Evolutionary conservation across 37 sponge, comb jelly and placozoan genomes (phyloP).

Genomic region (Crambe crambe): DNA sequence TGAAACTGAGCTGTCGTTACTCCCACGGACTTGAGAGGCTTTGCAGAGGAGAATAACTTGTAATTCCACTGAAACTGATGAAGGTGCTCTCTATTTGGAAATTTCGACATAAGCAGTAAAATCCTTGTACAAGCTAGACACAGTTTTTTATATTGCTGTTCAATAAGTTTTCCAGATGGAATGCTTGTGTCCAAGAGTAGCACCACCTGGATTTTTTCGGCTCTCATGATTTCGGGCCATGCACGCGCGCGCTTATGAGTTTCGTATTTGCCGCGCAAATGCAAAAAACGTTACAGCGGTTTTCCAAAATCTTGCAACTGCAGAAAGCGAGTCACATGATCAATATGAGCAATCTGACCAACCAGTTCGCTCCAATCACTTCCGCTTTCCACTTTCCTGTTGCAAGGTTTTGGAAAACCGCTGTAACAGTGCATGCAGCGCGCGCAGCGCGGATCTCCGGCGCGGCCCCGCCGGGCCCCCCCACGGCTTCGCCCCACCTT

Average conservation of each 20-base stretch:
- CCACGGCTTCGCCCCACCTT: too few species aligned
- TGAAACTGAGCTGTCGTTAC: constrained; percentile 14
- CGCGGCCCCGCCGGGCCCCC: too few species aligned
- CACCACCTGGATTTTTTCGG: constrained; percentile 14
- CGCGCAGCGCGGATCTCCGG: too few species aligned
- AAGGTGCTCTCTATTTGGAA: constrained; percentile 36
- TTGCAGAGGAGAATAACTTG: constrained; percentile 21
- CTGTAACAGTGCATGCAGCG: too few species aligned
- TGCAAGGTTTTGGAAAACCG: too few species aligned
- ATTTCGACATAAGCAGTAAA: constrained; percentile 13
- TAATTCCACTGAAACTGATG: constrained; percentile 46
- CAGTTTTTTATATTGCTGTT: neutral
- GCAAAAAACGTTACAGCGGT: too few species aligned
- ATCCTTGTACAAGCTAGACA: constrained; percentile 41
- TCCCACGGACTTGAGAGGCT: neutral
- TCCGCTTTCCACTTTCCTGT: too few species aligned
- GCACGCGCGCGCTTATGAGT: neutral
- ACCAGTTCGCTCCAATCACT: too few species aligned
- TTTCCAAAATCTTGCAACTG: too few species aligned
- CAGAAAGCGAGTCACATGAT: too few species aligned
- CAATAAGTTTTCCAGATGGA: neutral
- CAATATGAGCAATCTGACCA: too few species aligned
- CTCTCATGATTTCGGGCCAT: neutral
- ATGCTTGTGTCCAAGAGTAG: constrained; percentile 34
- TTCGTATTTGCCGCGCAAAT: neutral